These are phyloP conservation scores for Dryadula phaetusa DNA, from an alignment of 2,888 invertebrate species.

Conservation along the genomic window DNA sequence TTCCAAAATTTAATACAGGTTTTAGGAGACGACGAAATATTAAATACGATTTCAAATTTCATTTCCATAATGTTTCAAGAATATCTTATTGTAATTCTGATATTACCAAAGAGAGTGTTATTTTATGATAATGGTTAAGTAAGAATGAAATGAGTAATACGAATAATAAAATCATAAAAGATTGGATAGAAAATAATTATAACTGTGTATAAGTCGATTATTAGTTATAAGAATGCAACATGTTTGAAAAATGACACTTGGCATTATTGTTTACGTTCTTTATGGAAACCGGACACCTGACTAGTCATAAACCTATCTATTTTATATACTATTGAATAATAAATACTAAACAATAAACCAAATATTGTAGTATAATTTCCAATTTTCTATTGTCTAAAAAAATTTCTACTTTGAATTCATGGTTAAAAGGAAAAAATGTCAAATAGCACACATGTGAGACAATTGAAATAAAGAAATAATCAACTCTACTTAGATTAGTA, in stretches of 20 bases:
- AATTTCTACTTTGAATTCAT: background rate
- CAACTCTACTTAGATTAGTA: background rate
- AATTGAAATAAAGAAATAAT: background rate
- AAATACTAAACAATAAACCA: no score
- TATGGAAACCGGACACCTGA: no score
- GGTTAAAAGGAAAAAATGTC: no score
- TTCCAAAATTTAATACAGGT: conserved; percentile 23
- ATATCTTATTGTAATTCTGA: conserved; percentile 33
- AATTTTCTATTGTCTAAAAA: background rate
- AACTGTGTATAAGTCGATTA: no score
- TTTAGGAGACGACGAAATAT: conserved; percentile 25
- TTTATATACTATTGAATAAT: no score
- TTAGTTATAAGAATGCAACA: no score
- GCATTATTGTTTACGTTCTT: no score
- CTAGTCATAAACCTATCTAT: no score
- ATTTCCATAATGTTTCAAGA: conserved; percentile 35
- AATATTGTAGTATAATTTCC: no score
- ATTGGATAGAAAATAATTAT: no score
- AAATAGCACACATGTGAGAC: no score
- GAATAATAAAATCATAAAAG: background rate
- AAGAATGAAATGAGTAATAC: background rate
- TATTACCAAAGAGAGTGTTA: conserved; percentile 26
- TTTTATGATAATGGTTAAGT: background rate
- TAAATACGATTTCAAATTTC: conserved; percentile 28
- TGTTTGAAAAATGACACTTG: no score